Conservation (phyloP, 2,797 vertebrate genomes). For the Borostomias antarcticus region DNA sequence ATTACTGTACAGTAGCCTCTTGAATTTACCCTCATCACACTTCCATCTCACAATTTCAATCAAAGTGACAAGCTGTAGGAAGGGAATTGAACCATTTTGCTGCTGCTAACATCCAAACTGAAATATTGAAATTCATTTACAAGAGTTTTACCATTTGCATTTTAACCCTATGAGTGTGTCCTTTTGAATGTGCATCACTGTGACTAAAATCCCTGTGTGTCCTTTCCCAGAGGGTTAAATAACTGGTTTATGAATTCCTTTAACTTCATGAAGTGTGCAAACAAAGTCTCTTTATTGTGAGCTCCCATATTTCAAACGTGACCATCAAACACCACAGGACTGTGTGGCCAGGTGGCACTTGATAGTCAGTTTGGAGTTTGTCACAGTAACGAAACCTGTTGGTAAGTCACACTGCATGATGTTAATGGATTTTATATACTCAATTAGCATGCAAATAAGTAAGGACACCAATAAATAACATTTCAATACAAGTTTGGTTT, state of each 20-base stretch:
- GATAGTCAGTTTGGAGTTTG: slow-evolving; percentile 54
- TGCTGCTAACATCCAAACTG: slow-evolving; percentile 72
- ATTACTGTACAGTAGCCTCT: slow-evolving; percentile 50
- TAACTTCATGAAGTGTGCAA: slow-evolving; percentile 16
- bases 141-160: slow-evolving; percentile 69
- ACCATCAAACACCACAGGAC: slow-evolving; percentile 48
- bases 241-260: slow-evolving; percentile 23
- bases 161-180: slow-evolving; percentile 37
- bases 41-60: slow-evolving; percentile 56
- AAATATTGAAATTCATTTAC: slow-evolving; percentile 70
- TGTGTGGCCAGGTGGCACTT: slow-evolving; percentile 45
- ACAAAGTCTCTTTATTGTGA: slow-evolving; percentile 37
- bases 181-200: background rate
- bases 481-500: slow-evolving; percentile 68
- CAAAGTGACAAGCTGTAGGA: slow-evolving; percentile 63
- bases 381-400: slow-evolving; percentile 50
- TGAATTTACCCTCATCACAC: slow-evolving; percentile 49
- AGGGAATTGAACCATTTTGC: slow-evolving; percentile 76
- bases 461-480: slow-evolving; percentile 67
- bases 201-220: background rate
- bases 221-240: slow-evolving; percentile 23
- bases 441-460: slow-evolving; percentile 61
- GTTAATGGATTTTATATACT: slow-evolving; percentile 29
- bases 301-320: slow-evolving; percentile 37
- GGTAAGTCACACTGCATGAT: slow-evolving; percentile 24